Evolutionary conservation across 2,797 vertebrate genomes (phyloP), one percentile per base, ranked within the genome.

Genomic region (Paguma larvata): DNA sequence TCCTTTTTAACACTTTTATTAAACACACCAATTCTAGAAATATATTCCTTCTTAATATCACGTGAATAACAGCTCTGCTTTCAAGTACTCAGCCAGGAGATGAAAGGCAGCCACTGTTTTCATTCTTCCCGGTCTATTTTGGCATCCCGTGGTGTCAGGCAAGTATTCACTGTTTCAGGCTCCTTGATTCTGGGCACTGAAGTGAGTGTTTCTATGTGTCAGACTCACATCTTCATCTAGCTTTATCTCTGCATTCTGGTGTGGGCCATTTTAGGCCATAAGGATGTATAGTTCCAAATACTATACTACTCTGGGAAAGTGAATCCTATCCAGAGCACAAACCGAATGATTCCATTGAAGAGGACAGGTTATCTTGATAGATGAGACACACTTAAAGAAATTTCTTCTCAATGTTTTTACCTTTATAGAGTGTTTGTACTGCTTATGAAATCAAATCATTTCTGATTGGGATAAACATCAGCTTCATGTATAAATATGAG

Each of bases 321-420:
- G 51, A 83, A 88, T 80, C 23, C 34, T 67, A 48, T 83, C n/a
- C 62, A 90, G 41, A n/a, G 11, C 46, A 85, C 12, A 75, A 73
- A 63, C 23, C 63, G 48, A 21, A 77, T 41, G 80, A 63, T 90
- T 68, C 77, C 34, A 56, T 53, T 89, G 34, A 83, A 32, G 34
- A 79, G 41, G 34, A 90, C 48, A 65, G 27, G 62, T 85, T 86
- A 34, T 92, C 56, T 86, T 78, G 9, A 48, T 65, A 82, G 62
- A 68, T 72, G 51, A 23, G 38, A 38, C 23, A 59, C 2, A 73
- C 34, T 83, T 75, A 65, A 86, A 80, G 70, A 41, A 56, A 86
- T 95, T 96, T 95, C 6, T 70, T 91, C 63, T 82, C 68, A n/a
- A 90, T 38, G 27, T 85, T 63, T 88, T 85, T 86, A 7, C 95